Percentiles rank a stretch among this genome's conserved stretches.
phyloP scores from a whole-genome alignment of 1,140 invertebrate species.

The Glossosoma conforme region DNA sequence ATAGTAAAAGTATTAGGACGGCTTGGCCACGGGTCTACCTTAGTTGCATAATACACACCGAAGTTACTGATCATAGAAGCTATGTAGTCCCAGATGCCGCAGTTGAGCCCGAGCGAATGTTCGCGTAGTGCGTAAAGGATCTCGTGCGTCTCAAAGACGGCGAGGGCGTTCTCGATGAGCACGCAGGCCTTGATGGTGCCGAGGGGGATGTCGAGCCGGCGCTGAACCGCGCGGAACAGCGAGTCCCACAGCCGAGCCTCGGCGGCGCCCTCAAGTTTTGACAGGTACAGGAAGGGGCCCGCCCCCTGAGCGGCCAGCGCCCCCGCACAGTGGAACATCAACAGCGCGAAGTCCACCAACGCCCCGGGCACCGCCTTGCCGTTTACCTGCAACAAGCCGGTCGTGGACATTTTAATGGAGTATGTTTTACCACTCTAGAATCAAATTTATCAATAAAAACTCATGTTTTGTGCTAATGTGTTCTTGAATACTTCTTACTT shows the following conservation, averaged over 20 bases:
- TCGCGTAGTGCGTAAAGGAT: slow-evolving; percentile 63
- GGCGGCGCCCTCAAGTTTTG: slow-evolving; percentile 60
- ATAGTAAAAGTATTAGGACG: too few relatives aligned
- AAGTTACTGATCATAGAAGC: slow-evolving; percentile 68
- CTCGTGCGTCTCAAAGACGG: slow-evolving; percentile 64
- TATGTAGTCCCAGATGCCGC: slow-evolving; percentile 73
- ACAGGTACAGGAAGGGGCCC: slow-evolving; percentile 64
- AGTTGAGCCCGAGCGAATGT: slow-evolving; percentile 67
- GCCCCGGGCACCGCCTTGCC: slow-evolving; percentile 62
- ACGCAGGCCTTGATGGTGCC: slow-evolving; percentile 69
- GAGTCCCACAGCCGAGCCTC: slow-evolving; percentile 68
- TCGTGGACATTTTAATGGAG: too few relatives aligned
- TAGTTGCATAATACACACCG: too few relatives aligned
- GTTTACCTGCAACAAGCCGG: slow-evolving; percentile 55
- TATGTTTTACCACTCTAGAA: too few relatives aligned
- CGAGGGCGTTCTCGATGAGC: slow-evolving; percentile 67
- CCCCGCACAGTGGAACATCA: slow-evolving; percentile 62
- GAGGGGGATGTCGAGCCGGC: slow-evolving; percentile 49
- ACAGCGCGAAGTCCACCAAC: slow-evolving; percentile 63
- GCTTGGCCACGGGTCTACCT: too few relatives aligned
- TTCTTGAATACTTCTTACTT: too few relatives aligned
- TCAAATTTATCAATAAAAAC: too few relatives aligned
- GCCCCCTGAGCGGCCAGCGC: slow-evolving; percentile 49
- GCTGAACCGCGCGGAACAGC: slow-evolving; percentile 66
- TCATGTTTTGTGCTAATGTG: too few relatives aligned